Evolutionary conservation across 2,797 vertebrate genomes (phyloP), one percentile per base, ranked within the genome.

Genomic region (Gorsachius magnificus): DNA sequence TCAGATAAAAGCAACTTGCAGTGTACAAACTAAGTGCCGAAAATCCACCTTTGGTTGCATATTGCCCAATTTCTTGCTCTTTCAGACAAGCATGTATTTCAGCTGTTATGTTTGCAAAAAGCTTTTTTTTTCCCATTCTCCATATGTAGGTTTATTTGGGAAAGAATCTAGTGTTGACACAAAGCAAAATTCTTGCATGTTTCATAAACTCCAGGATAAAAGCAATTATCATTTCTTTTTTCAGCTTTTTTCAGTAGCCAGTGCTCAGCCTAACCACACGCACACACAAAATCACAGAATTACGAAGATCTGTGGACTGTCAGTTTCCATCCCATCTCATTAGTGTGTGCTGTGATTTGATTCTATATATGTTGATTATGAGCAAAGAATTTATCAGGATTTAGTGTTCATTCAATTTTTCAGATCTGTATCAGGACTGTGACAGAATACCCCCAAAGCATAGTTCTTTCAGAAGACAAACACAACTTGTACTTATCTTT

Each of bases 171-270:
- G 33, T 38, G 57, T 54, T 94, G 76, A 85, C 81, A 77, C 28
- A 83, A 83, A 83, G 68, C 57, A 80, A 50, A 20, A 50, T 53
- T 93, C 35, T 71, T 74, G 29, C 33, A 70, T 46, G 50, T 82
- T 95, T 89, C 90, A 83, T 60, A 76, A 90, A 75, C 48, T 91
- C 64, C 54, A 64, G 33, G 41, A 87, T 53, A 86, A 93, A 90
- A 84, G 21, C 79, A 89, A 89, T 87, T 76, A 87, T 48, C 2
- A 82, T 91, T 75, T 87, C 18, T 71, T 87, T 95, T 95, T 92
- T 76, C 87, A 90, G 68, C 19, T 83, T 76, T 87, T 90, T 65
- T 38, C 56, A 76, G 88, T 80, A 93, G 70, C 77, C 77, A 70
- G 46, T 54, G 58, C 57, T 54, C 56, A 87, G 36, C 19, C 11